Evolutionary conservation across 2,888 invertebrate species (phyloP).

Genomic region (Scrobipalpa atriplicella): DNA sequence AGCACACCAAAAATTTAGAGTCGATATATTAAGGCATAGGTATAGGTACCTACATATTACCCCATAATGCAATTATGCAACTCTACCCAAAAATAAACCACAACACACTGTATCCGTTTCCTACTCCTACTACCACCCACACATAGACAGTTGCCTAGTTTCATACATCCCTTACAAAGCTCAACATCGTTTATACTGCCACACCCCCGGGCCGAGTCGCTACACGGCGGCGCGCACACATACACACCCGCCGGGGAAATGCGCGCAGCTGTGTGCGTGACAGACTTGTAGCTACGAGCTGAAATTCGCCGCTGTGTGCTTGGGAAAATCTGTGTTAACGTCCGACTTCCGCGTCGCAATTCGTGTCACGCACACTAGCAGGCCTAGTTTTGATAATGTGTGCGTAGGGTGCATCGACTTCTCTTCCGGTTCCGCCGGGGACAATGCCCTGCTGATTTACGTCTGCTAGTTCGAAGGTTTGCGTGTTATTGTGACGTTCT

Average conservation of each 20-base stretch:
- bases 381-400: conserved; percentile 40
- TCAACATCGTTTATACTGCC: conserved; percentile 49
- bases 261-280: conserved; percentile 43
- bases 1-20: too few species aligned
- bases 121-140: conserved; percentile 39
- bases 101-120: conserved; percentile 25
- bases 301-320: conserved; percentile 52
- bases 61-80: conserved; percentile 5
- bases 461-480: conserved; percentile 66
- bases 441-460: conserved; percentile 78
- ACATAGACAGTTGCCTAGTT: conserved; percentile 49
- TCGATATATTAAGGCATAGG: too few species aligned
- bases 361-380: conserved; percentile 66
- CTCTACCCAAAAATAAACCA: conserved; percentile 25
- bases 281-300: conserved; percentile 48
- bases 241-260: conserved; percentile 46
- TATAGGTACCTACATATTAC: not conserved
- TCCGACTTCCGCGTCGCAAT: conserved; percentile 73
- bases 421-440: conserved; percentile 74
- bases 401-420: conserved; percentile 78
- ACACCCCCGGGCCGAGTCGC: conserved; percentile 64
- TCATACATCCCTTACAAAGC: conserved; percentile 34
- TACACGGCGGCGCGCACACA: conserved; percentile 73
- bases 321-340: conserved; percentile 75
- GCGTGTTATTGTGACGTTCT: conserved; percentile 72